Evolutionary conservation across 2,888 invertebrate species (phyloP).

Genomic region (Acanthosepion lycidas): DNA sequence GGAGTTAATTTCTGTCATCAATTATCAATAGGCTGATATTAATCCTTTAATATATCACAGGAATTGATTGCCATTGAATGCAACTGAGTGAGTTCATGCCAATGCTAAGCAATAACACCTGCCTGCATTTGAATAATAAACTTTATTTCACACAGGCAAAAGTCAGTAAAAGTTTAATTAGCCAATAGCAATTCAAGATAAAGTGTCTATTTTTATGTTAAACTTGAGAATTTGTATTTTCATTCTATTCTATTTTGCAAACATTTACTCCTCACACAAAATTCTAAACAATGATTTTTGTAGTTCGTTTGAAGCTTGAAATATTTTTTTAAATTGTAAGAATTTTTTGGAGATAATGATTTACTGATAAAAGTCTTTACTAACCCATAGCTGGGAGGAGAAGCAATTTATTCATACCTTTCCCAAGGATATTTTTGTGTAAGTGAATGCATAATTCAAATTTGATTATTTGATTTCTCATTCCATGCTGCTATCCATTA

Average conservation of each 20-base stretch:
- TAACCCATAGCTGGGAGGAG: too few species aligned
- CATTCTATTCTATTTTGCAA: not conserved
- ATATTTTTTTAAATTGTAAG: too few species aligned
- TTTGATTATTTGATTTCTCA: too few species aligned
- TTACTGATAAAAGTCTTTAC: too few species aligned
- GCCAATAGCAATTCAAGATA: not conserved
- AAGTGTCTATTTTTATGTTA: not conserved
- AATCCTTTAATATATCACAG: not conserved
- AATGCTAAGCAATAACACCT: not conserved
- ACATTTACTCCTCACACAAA: not conserved
- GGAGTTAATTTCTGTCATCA: slow-evolving; percentile 20
- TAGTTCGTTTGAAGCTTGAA: too few species aligned
- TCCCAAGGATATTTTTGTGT: too few species aligned
- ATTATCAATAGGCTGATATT: not conserved
- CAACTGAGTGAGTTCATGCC: not conserved
- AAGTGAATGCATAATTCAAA: too few species aligned
- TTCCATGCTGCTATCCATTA: too few species aligned
- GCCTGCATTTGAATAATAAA: not conserved
- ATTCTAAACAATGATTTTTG: not conserved
- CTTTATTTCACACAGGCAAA: not conserved
- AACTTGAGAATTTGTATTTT: not conserved
- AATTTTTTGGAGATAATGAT: too few species aligned
- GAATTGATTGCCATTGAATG: not conserved
- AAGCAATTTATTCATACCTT: too few species aligned
- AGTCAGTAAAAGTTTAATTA: not conserved